Conservation (phyloP, 2,113 vertebrate genomes). For the Vireo altiloquus region DNA sequence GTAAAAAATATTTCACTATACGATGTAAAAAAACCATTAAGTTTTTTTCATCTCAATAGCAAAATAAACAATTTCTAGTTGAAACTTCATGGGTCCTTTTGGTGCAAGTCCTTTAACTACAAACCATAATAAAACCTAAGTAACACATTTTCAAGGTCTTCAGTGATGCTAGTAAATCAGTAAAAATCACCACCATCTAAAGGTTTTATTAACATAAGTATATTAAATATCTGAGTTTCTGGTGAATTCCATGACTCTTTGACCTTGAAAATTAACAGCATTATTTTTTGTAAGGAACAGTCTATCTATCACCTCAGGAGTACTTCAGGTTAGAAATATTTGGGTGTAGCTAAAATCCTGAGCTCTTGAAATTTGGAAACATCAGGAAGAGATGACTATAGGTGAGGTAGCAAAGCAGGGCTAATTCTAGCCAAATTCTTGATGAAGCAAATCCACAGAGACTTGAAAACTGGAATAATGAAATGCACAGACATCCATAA, state of each 20-base stretch:
- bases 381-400: not conserved
- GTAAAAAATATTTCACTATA: not conserved
- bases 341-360: not conserved
- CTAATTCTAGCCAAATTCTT: not conserved
- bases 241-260: not conserved
- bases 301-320: not conserved
- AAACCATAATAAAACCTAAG: not conserved
- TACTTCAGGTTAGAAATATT: not conserved
- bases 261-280: not conserved
- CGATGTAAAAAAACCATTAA: not conserved
- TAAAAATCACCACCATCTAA: not conserved
- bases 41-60: not conserved
- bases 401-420: not conserved
- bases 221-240: not conserved
- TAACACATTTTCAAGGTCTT: not conserved
- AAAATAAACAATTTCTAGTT: not conserved
- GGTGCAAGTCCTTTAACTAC: not conserved
- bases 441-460: not conserved
- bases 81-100: not conserved
- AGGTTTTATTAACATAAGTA: not conserved
- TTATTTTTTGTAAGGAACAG: not conserved
- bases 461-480: not conserved
- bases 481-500: not conserved
- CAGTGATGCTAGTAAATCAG: not conserved
- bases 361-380: not conserved